A percentile compares a stretch with the other conserved stretches of the same genome.
These are phyloP conservation scores for Plemyria rubiginata DNA, from an alignment of 2,888 invertebrate species.

Conservation along the genomic window DNA sequence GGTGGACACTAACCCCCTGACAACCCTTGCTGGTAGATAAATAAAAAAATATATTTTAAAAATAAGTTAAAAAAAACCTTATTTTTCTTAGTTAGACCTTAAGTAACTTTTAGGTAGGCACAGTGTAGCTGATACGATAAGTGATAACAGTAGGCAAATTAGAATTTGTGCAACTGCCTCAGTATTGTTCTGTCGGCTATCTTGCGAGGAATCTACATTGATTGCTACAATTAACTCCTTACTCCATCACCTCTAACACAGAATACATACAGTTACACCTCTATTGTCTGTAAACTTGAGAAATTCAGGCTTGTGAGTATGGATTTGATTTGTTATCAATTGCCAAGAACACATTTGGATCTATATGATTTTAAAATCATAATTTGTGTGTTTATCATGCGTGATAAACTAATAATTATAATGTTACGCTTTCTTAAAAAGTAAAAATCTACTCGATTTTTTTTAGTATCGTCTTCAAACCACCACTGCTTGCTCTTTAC, in stretches of 20 bases:
- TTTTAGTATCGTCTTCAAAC: too few species aligned
- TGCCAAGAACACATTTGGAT: not conserved
- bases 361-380: not conserved
- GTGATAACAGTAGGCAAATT: constrained; percentile 29
- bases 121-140: constrained; percentile 2
- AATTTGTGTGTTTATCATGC: not conserved
- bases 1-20: too few species aligned
- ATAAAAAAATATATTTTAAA: too few species aligned
- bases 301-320: constrained; percentile 23
- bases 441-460: not conserved
- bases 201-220: constrained; percentile 52
- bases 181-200: constrained; percentile 56
- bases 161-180: constrained; percentile 47
- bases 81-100: too few species aligned
- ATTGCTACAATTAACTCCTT: constrained; percentile 49
- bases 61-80: too few species aligned
- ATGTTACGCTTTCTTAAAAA: not conserved
- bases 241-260: constrained; percentile 28
- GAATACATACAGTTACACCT: not conserved
- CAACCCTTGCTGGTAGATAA: too few species aligned
- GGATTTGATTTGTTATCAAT: constrained; percentile 16
- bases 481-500: too few species aligned
- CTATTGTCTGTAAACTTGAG: constrained; percentile 27
- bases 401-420: too few species aligned
- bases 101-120: not conserved